phyloP scores from a whole-genome alignment of 1,140 invertebrate species.

The Acromyrmex heyeri region DNA sequence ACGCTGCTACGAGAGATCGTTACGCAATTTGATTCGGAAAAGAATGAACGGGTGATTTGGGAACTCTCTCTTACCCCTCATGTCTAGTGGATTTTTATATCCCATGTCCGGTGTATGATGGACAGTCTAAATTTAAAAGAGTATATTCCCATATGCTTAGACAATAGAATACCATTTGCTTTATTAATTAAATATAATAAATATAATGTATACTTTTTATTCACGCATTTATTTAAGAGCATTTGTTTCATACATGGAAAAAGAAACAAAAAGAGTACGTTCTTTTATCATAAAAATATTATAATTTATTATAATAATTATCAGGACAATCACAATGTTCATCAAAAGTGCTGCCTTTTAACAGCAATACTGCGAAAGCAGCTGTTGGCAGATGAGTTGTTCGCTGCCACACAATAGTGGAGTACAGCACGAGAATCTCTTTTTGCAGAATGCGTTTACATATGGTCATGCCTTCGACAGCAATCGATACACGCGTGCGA shows the following conservation, averaged over 20 bases:
- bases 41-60: constrained; percentile 75
- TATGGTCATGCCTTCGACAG: constrained; percentile 35
- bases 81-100: background rate
- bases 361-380: constrained; percentile 16
- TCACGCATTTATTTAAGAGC: background rate
- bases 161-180: background rate
- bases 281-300: background rate
- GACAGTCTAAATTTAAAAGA: background rate
- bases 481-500: constrained; percentile 51
- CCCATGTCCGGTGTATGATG: background rate
- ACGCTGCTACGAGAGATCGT: constrained; percentile 80
- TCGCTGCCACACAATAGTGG: background rate
- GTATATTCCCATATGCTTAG: background rate
- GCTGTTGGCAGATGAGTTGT: constrained; percentile 24
- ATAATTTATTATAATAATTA: background rate
- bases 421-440: background rate
- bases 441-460: constrained; percentile 6
- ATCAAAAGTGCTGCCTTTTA: constrained; percentile 32
- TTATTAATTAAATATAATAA: constrained; percentile 20
- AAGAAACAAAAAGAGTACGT: background rate
- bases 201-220: background rate
- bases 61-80: constrained; percentile 42
- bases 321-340: constrained; percentile 3
- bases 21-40: constrained; percentile 77
- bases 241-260: background rate